Percentiles rank a stretch among this genome's conserved stretches.
Evolutionary conservation across 2,888 invertebrate species (phyloP).

Genomic region (Polydesmus complanatus): DNA sequence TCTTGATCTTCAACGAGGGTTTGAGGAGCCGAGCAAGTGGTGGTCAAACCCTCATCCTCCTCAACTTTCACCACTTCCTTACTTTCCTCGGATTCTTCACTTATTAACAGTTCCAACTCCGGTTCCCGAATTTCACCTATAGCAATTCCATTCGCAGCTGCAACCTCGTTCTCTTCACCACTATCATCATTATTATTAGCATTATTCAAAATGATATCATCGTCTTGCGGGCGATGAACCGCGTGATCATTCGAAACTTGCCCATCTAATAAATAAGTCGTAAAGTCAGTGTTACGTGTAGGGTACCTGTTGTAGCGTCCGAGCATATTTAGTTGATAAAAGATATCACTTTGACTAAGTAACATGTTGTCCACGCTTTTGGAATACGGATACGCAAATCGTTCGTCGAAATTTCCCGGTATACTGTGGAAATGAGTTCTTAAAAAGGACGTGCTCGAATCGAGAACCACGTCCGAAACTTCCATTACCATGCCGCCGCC

Average conservation of each 20-base stretch:
- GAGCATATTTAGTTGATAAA: constrained; percentile 56
- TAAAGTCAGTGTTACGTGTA: constrained; percentile 36
- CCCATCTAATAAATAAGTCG: constrained; percentile 17
- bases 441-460: constrained; percentile 21
- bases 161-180: constrained; percentile 5
- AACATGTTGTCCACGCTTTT: constrained; percentile 56
- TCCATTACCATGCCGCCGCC: constrained; percentile 17
- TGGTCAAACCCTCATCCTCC: background rate
- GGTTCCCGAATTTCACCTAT: too few species aligned
- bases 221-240: too few species aligned
- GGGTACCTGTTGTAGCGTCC: constrained; percentile 44
- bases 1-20: background rate
- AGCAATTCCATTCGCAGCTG: background rate
- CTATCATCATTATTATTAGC: background rate
- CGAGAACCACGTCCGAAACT: constrained; percentile 19
- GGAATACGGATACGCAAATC: constrained; percentile 43
- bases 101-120: too few species aligned
- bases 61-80: too few species aligned
- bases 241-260: constrained; percentile 5
- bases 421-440: constrained; percentile 18
- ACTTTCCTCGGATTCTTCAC: too few species aligned
- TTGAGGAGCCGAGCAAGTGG: background rate
- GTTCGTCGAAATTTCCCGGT: constrained; percentile 16
- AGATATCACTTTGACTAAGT: constrained; percentile 53
- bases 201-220: background rate